These are phyloP conservation scores for Aleiodes alternator DNA, from an alignment of 2,888 invertebrate genomes.

Conservation along the genomic window DNA sequence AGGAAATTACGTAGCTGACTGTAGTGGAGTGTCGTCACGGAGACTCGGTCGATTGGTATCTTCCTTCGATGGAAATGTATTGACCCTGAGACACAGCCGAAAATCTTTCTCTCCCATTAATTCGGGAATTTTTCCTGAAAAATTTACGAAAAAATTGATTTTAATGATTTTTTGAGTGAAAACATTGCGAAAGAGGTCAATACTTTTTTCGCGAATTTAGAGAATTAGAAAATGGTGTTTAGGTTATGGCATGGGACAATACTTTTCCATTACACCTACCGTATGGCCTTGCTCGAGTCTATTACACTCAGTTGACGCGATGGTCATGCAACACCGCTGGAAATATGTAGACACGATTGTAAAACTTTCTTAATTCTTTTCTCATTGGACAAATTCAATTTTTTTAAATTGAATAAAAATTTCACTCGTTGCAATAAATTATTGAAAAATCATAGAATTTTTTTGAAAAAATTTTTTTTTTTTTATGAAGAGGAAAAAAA, in stretches of 20 bases:
- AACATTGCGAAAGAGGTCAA: neutral
- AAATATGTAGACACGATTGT: constrained; percentile 18
- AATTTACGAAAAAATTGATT: neutral
- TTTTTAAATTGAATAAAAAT: neutral
- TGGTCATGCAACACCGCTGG: constrained; percentile 30
- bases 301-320: constrained; percentile 54
- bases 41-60: constrained; percentile 36
- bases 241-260: neutral
- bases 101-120: neutral
- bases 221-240: neutral
- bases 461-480: neutral
- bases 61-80: neutral
- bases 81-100: neutral
- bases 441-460: too few species aligned
- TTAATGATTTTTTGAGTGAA: neutral
- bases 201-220: too few species aligned
- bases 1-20: constrained; percentile 31
- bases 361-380: constrained; percentile 14
- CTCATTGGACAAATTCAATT: neutral
- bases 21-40: constrained; percentile 29
- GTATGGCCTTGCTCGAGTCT: constrained; percentile 61
- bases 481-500: neutral
- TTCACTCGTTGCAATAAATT: too few species aligned
- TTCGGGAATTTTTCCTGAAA: neutral
- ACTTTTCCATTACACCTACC: constrained; percentile 33